Evolutionary conservation across 2,113 vertebrate genomes (phyloP).

Genomic region (Corythaixoides concolor): DNA sequence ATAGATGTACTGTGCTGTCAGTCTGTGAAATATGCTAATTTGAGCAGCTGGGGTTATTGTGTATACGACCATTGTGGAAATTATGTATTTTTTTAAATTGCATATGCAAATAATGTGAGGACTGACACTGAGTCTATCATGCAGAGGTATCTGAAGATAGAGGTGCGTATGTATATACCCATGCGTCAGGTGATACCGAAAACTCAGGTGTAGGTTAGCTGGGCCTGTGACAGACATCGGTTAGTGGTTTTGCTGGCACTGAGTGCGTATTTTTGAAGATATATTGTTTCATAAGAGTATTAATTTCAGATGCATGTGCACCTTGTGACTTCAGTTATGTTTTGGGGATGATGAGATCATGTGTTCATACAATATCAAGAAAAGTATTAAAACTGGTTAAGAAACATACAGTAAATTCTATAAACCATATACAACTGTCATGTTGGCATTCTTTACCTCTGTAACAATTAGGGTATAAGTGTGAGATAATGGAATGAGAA

Average conservation of each 20-base stretch:
- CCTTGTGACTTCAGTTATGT: background rate
- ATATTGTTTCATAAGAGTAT: background rate
- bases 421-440: background rate
- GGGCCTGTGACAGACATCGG: background rate
- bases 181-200: background rate
- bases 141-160: background rate
- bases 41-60: background rate
- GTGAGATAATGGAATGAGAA: background rate
- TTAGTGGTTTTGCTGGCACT: background rate
- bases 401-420: background rate
- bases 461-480: background rate
- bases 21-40: background rate
- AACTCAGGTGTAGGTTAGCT: background rate
- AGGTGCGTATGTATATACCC: background rate
- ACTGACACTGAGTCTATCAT: background rate
- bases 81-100: background rate
- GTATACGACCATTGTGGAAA: background rate
- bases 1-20: background rate
- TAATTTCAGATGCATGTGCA: background rate
- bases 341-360: background rate
- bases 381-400: background rate
- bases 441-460: background rate
- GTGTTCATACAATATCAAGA: background rate
- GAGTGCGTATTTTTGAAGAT: accelerated
- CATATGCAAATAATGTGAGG: background rate